A percentile compares a stretch with the other conserved stretches of the same genome.
phyloP scores from a whole-genome alignment of 1,140 invertebrate genomes.

The Bicyclus anynana region DNA sequence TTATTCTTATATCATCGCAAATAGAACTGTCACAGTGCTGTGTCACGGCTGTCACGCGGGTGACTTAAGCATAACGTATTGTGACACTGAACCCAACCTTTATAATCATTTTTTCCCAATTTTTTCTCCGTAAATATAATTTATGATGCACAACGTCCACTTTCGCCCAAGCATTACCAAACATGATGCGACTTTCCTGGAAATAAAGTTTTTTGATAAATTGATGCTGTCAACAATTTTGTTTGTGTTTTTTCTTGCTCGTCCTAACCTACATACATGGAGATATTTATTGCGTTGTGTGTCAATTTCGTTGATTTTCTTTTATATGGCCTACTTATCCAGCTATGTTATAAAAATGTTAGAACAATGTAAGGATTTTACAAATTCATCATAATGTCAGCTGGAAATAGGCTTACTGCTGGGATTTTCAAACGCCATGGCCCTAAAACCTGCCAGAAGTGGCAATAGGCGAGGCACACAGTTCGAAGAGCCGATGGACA shows the following conservation, averaged over 20 bases:
- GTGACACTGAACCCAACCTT: background rate
- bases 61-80: background rate
- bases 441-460: no score
- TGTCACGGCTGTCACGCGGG: no score
- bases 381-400: no score
- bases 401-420: no score
- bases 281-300: background rate
- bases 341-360: no score
- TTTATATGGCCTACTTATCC: no score
- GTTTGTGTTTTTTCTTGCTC: background rate
- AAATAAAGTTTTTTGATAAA: conserved; percentile 2
- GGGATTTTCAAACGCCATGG: no score
- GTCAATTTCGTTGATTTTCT: background rate
- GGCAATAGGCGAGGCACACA: no score
- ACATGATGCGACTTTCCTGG: conserved; percentile 1
- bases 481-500: no score
- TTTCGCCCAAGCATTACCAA: background rate
- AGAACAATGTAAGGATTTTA: no score
- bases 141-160: background rate
- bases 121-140: background rate
- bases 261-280: background rate
- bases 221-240: background rate
- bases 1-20: no score
- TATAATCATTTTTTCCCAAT: background rate
- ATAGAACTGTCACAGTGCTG: no score